phyloP scores from a whole-genome alignment of 1,140 invertebrate species.

The Eciton burchellii region DNA sequence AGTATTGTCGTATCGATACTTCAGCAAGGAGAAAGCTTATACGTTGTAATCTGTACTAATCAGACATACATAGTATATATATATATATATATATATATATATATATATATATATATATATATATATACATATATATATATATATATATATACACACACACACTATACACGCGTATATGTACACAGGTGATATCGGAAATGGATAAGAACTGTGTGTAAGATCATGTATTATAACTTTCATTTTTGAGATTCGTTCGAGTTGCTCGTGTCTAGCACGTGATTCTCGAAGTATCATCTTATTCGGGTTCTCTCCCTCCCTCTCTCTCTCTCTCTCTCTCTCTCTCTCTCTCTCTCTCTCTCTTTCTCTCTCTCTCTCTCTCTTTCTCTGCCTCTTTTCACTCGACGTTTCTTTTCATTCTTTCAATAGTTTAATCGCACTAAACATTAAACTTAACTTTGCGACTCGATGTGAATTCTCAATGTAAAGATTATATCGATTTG shows the following conservation, averaged over 20 bases:
- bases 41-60: too few species aligned
- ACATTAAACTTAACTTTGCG: background rate
- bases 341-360: too few species aligned
- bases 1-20: background rate
- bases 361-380: too few species aligned
- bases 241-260: constrained; percentile 25
- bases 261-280: constrained; percentile 10
- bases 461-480: background rate
- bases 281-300: constrained; percentile 10
- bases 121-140: constrained; percentile 56
- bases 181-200: background rate
- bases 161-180: too few species aligned
- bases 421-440: background rate
- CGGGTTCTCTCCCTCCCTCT: background rate
- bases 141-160: too few species aligned
- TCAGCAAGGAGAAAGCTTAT: background rate
- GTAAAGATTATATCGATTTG: background rate
- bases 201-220: constrained; percentile 16
- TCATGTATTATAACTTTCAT: constrained; percentile 41
- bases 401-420: constrained; percentile 13
- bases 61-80: too few species aligned
- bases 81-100: too few species aligned
- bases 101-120: constrained; percentile 43
- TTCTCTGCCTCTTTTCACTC: too few species aligned
- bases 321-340: too few species aligned